Conservation (phyloP, 23 tunicate genomes). For the Phallusia fumigata region DNA sequence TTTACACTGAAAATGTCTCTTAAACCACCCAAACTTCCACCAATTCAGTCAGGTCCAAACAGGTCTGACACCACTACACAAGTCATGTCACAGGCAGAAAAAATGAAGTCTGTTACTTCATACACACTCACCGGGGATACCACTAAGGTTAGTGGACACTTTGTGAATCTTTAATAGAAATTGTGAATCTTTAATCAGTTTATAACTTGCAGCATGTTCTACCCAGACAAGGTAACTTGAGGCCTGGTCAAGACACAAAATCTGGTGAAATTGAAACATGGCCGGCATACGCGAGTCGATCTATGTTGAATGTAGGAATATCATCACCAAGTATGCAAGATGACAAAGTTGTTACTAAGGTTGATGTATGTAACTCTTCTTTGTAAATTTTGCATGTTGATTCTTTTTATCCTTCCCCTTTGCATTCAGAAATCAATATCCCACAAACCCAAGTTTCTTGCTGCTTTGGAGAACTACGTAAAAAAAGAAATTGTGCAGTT, state of each 20-base stretch:
- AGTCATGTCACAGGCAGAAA: background rate
- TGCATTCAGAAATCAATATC: constrained; percentile 54
- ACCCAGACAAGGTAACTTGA: constrained; percentile 57
- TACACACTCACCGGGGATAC: constrained; percentile 49
- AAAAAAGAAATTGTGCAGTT: constrained; percentile 67
- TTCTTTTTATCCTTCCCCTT: background rate
- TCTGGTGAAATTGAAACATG: constrained; percentile 89
- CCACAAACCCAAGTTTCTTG: constrained; percentile 86
- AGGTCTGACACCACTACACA: background rate
- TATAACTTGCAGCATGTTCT: constrained; percentile 61
- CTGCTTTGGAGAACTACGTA: constrained; percentile 80
- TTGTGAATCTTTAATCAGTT: background rate
- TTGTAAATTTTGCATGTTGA: background rate
- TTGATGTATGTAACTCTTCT: constrained; percentile 11
- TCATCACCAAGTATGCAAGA: constrained; percentile 46
- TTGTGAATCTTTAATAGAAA: background rate
- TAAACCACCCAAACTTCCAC: constrained; percentile 63
- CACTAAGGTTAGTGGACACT: background rate
- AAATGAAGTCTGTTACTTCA: constrained; percentile 35
- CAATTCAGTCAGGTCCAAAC: constrained; percentile 36
- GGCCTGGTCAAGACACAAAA: constrained; percentile 79
- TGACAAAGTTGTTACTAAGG: constrained; percentile 25
- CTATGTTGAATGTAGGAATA: constrained; percentile 56
- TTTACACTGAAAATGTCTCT: constrained; percentile 30
- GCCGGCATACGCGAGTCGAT: constrained; percentile 94